A percentile compares a stretch with the other conserved stretches of the same genome.
Conservation (phyloP, 2,797 vertebrate genomes). For the Myotis vivesi region DNA sequence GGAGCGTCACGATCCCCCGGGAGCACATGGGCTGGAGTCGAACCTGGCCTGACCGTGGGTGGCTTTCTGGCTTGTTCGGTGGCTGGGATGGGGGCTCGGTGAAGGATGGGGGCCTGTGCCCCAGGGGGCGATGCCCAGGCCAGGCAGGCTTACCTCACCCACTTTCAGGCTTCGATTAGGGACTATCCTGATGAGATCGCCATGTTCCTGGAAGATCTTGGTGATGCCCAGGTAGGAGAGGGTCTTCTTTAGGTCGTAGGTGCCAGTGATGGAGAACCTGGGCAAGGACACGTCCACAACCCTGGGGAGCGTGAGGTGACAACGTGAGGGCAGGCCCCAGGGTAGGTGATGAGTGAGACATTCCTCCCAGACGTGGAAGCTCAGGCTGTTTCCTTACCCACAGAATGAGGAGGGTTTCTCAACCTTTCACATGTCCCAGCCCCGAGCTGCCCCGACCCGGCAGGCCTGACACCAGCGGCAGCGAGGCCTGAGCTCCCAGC, state of each 20-base stretch:
- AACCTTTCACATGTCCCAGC: fast-evolving
- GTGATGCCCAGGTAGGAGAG: slow-evolving; percentile 80
- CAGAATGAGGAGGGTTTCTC: background rate
- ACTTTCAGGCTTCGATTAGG: slow-evolving; percentile 75
- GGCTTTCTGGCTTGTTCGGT: fast-evolving
- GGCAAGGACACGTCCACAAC: slow-evolving; percentile 77
- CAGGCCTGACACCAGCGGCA: no score
- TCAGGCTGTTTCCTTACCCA: background rate
- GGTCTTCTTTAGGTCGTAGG: slow-evolving; percentile 73
- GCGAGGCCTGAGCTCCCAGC: background rate
- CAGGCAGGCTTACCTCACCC: slow-evolving; percentile 77
- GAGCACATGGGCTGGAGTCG: fast-evolving
- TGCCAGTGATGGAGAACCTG: slow-evolving; percentile 77
- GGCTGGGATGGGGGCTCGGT: fast-evolving
- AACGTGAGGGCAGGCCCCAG: background rate
- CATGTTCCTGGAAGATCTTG: slow-evolving; percentile 79
- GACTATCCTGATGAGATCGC: slow-evolving; percentile 82
- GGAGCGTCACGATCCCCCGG: fast-evolving
- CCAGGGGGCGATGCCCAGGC: fast-evolving
- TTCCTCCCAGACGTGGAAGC: background rate
- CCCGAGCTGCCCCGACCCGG: no score
- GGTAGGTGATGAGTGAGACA: fast-evolving
- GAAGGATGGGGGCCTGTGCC: background rate
- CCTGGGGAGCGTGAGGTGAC: slow-evolving; percentile 41
- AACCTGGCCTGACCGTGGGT: fast-evolving